phyloP scores from a whole-genome alignment of 1,140 invertebrate species.

The Ylistrum balloti region DNA sequence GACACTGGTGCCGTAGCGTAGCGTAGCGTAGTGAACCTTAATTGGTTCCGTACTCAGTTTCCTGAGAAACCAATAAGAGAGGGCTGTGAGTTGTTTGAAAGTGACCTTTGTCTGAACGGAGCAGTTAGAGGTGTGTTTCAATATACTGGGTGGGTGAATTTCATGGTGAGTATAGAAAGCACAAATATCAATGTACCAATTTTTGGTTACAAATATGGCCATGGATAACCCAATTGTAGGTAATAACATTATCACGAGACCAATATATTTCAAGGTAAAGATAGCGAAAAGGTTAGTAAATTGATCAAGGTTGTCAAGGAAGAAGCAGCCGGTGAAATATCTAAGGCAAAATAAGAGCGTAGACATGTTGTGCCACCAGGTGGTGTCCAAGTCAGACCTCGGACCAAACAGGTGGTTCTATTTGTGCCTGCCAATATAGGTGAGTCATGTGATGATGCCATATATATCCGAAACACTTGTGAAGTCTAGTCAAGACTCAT shows the following conservation, averaged over 20 bases:
- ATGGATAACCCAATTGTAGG: neutral
- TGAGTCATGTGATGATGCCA: neutral
- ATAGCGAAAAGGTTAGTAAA: no score
- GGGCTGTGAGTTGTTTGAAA: neutral
- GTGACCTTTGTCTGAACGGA: neutral
- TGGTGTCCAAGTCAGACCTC: neutral
- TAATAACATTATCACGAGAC: neutral
- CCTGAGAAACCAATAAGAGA: neutral
- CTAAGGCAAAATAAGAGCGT: neutral
- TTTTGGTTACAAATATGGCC: neutral
- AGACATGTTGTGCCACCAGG: neutral
- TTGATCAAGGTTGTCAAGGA: neutral
- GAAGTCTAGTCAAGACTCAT: neutral
- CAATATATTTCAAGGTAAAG: neutral
- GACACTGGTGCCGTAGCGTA: neutral
- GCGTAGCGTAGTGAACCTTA: neutral
- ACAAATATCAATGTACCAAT: neutral
- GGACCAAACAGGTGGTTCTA: neutral
- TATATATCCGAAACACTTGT: neutral
- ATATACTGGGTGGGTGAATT: neutral
- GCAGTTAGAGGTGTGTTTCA: neutral
- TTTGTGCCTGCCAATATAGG: neutral
- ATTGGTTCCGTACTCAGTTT: neutral
- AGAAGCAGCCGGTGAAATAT: neutral
- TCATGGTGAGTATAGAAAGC: neutral